These are phyloP conservation scores for Mesorhabditis belari DNA, from an alignment of 2,888 invertebrate species.

Conservation along the genomic window DNA sequence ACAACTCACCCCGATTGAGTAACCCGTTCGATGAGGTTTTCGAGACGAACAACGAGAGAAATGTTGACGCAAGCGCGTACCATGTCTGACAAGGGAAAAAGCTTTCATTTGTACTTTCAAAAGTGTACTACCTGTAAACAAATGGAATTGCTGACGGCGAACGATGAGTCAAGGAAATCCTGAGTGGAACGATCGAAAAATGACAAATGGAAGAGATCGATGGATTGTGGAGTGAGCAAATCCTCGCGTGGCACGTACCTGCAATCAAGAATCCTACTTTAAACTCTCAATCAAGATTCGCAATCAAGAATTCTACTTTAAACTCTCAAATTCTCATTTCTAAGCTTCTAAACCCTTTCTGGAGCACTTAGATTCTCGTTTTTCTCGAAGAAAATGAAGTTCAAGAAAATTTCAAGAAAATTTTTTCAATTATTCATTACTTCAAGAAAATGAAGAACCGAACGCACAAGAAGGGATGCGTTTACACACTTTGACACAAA, in stretches of 20 bases:
- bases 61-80: conserved; percentile 77
- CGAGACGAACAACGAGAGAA: conserved; percentile 82
- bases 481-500: too few species aligned
- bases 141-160: background rate
- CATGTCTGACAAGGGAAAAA: conserved; percentile 68
- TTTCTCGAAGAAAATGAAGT: too few species aligned
- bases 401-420: too few species aligned
- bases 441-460: too few species aligned
- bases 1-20: conserved; percentile 54
- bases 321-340: too few species aligned
- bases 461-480: too few species aligned
- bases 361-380: too few species aligned
- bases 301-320: too few species aligned
- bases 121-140: background rate
- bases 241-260: background rate
- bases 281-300: too few species aligned
- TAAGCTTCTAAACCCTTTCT: too few species aligned
- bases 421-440: too few species aligned
- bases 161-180: conserved; percentile 28
- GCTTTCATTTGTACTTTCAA: background rate
- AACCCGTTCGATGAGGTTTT: conserved; percentile 90
- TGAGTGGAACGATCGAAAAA: conserved; percentile 23
- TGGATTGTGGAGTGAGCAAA: conserved; percentile 57
- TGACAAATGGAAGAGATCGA: conserved; percentile 7
- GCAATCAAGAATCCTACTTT: too few species aligned